Base-by-base conservation (phyloP, 2,113 vertebrate genomes). In the Anthoscopus minutus region DNA sequence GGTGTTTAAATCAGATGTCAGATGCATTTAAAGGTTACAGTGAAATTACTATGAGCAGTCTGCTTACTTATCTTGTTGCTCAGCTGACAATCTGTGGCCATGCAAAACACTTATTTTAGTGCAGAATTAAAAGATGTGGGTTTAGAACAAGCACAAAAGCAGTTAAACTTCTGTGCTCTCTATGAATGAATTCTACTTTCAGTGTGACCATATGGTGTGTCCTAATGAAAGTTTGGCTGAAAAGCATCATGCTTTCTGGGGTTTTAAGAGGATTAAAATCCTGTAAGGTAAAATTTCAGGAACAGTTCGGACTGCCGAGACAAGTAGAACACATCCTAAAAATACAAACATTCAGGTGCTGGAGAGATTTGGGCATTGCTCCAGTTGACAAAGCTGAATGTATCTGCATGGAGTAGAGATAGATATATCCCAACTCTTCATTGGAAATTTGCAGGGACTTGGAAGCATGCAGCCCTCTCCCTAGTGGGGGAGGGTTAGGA, bases 301-400 rank as follows among this genome's bases (percentile, higher is more conserved):
- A 87, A 42, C 5, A 38, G 23, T 53, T 85, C 57, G 25, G 45
- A 30, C 35, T 65, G 16, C 24, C 30, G 27, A 30, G 57, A 35
- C 45, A 61, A 48, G 25, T 7, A 3, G 18, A 84, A 62, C 16
- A 9, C 15, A 47, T 88, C 18, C 21, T 62, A 51, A 40, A 81
- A 81, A 51, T 33, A 56, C 16, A 64, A 21, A 22, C 7, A 19
- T 10, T 4, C 10, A 33, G 35, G 28, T 91, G 50, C 25, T 19
- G 57, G 85, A n/a, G 65, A 24, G 13, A 18, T 18, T 42, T 0
- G 0, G 45, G 54, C 28, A 6, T 20, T 64, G 40, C 2, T 5
- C 16, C 28, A 40, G 0, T 31, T 81, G 78, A 28, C 19, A 53
- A 3, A 40, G 28, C 31, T 37, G 31, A 45, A 35, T 13, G 14